phyloP scores from a whole-genome alignment of 2,113 vertebrate genomes.

The Murina feae region DNA sequence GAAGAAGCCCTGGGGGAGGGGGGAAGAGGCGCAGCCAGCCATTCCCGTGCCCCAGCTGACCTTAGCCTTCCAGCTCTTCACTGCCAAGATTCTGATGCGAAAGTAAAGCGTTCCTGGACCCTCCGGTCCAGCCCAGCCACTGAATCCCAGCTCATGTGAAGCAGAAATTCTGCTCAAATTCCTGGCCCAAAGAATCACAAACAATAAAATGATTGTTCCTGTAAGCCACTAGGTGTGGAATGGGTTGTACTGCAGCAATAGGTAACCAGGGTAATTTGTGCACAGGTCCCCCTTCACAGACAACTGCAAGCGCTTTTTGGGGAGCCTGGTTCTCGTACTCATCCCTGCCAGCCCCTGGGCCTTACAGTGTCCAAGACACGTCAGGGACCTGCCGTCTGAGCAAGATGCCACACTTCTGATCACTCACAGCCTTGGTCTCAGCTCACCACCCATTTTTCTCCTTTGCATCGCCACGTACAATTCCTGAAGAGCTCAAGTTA shows the following conservation, averaged over 20 bases:
- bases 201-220: background rate
- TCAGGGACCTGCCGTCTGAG: background rate
- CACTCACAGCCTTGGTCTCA: background rate
- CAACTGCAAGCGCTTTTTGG: background rate
- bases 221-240: background rate
- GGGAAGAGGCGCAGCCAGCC: background rate
- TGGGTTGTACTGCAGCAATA: background rate
- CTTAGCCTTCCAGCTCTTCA: background rate
- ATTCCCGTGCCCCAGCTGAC: background rate
- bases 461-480: background rate
- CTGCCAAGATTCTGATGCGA: background rate
- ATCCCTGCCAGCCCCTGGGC: background rate
- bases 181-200: background rate
- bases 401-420: background rate
- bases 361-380: background rate
- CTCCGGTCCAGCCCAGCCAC: background rate
- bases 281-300: background rate
- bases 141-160: background rate
- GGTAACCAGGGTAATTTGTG: background rate
- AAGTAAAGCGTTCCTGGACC: background rate
- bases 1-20: background rate
- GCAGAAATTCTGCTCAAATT: constrained; percentile 7
- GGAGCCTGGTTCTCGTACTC: background rate
- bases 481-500: constrained; percentile 53
- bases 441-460: background rate